Conservation (phyloP, 2,797 vertebrate genomes). For the Fringilla coelebs region DNA sequence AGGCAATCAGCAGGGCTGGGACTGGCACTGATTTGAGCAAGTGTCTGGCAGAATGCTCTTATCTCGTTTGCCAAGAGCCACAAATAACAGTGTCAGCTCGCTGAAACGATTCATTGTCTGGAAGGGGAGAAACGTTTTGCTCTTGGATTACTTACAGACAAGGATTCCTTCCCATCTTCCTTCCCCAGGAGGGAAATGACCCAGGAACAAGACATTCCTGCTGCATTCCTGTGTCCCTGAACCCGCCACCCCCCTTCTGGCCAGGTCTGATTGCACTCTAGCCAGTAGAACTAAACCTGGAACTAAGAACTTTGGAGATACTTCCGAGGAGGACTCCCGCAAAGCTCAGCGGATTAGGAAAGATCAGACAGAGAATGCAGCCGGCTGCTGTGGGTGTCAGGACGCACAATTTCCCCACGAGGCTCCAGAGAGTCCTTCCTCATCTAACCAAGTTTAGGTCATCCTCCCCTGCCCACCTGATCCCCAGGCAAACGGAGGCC, state of each 20-base stretch:
- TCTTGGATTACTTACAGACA: conserved; percentile 23
- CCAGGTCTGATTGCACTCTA: not conserved
- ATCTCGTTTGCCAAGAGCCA: conserved; percentile 49
- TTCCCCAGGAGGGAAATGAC: conserved; percentile 54
- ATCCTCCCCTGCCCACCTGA: not conserved
- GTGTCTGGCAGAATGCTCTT: conserved; percentile 54
- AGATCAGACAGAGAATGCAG: not conserved
- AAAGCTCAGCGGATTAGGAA: not conserved
- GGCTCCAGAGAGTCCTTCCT: not conserved
- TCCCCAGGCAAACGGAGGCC: not conserved
- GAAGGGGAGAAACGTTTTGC: conserved; percentile 25
- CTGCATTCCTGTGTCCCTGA: conserved; percentile 17
- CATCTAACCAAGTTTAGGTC: not conserved
- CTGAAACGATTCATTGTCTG: conserved; percentile 61
- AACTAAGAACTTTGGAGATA: conserved; percentile 15
- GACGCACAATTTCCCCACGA: not conserved
- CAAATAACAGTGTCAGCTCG: conserved; percentile 51
- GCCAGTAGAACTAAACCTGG: not conserved
- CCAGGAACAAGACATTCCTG: conserved; percentile 52
- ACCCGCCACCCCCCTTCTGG: not conserved
- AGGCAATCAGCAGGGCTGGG: conserved; percentile 18
- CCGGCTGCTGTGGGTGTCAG: accelerated
- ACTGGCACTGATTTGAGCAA: conserved; percentile 48
- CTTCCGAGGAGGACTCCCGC: not conserved
- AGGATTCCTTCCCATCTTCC: conserved; percentile 42